A percentile compares a stretch with the other conserved stretches of the same genome.
phyloP scores from a whole-genome alignment of 2,888 invertebrate genomes.

The Drosophila tanythrix region DNA sequence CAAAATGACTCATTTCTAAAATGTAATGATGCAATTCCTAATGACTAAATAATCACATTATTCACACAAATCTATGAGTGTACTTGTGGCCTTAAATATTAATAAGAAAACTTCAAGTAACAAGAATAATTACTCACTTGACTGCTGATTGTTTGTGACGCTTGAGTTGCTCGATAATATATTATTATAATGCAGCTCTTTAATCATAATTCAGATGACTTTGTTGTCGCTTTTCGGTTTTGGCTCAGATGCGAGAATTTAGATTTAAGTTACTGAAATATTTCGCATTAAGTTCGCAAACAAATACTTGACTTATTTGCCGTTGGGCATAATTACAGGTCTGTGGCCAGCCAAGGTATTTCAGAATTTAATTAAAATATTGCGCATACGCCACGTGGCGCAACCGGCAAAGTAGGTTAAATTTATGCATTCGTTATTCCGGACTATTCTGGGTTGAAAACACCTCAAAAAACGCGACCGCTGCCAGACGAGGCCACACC shows the following conservation, averaged over 20 bases:
- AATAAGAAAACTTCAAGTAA: not conserved
- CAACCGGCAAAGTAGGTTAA: constrained; percentile 57
- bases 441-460: constrained; percentile 51
- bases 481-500: constrained; percentile 44
- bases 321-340: constrained; percentile 31
- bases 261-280: constrained; percentile 1
- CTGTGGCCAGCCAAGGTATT: constrained; percentile 17
- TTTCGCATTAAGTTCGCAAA: not conserved
- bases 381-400: constrained; percentile 52
- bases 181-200: constrained; percentile 48
- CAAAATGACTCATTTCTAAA: not conserved
- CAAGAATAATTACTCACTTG: constrained; percentile 51
- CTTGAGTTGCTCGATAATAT: constrained; percentile 35
- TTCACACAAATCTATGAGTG: not conserved
- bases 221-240: constrained; percentile 9
- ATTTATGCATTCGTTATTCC: constrained; percentile 30
- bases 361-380: constrained; percentile 65
- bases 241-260: constrained; percentile 1
- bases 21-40: not conserved
- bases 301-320: constrained; percentile 27
- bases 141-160: constrained; percentile 20
- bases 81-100: not conserved
- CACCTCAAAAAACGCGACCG: constrained; percentile 43
- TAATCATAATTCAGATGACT: constrained; percentile 25
- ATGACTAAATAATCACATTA: not conserved